Evolutionary conservation across 2,113 vertebrate genomes (phyloP).

Genomic region (Rattus norvegicus): DNA sequence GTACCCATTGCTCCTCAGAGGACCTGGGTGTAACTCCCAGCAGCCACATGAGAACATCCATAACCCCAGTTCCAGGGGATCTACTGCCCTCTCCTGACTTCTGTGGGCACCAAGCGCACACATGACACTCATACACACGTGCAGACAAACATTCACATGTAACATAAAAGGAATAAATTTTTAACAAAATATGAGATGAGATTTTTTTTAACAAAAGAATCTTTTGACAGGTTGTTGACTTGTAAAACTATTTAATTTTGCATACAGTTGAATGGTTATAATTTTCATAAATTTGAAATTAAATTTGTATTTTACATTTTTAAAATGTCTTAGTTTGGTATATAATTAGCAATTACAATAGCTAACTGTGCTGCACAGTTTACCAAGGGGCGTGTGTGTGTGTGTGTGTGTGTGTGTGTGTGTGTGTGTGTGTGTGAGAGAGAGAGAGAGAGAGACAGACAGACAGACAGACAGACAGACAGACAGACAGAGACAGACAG

Average conservation of each 20-base stretch:
- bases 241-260: neutral
- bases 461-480: no score
- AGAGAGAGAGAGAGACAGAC: no score
- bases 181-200: neutral
- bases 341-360: neutral
- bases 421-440: neutral
- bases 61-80: neutral
- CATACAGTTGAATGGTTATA: neutral
- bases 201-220: conserved; percentile 18
- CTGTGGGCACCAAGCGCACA: neutral
- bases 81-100: neutral
- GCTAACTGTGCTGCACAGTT: neutral
- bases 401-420: neutral
- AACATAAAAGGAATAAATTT: neutral
- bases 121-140: no score
- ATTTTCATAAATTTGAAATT: conserved; percentile 24
- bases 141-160: neutral
- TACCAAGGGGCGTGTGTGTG: neutral
- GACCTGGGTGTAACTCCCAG: neutral
- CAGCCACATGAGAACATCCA: neutral
- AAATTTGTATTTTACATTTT: neutral
- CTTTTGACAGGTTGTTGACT: neutral
- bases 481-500: no score
- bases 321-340: neutral
- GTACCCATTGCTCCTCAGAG: neutral